phyloP scores from a whole-genome alignment of 2,797 vertebrate genomes.

The Hylomyscus alleni region DNA sequence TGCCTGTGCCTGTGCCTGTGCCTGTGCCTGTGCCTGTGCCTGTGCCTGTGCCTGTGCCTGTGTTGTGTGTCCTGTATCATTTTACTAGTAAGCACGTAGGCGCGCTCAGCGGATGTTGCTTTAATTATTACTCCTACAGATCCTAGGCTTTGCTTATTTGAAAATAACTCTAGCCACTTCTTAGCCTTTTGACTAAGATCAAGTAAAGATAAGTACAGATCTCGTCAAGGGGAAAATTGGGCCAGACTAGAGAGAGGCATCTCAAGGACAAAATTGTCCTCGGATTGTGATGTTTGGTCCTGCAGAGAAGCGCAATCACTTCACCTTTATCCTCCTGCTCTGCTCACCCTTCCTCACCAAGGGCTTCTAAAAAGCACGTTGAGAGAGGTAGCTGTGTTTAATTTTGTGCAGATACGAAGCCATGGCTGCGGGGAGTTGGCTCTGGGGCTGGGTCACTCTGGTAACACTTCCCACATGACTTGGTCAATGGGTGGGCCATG shows the following conservation, averaged over 20 bases:
- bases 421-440: slow-evolving; percentile 84
- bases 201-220: background rate
- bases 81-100: slow-evolving; percentile 2
- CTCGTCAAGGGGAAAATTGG: background rate
- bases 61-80: background rate
- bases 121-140: slow-evolving; percentile 10
- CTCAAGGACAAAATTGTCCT: background rate
- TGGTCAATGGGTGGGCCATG: slow-evolving; percentile 90
- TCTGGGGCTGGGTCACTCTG: slow-evolving; percentile 85
- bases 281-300: background rate
- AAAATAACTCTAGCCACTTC: background rate
- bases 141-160: slow-evolving; percentile 38
- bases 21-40: too few species aligned
- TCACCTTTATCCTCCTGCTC: background rate
- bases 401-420: slow-evolving; percentile 87
- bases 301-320: background rate
- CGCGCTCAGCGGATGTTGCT: slow-evolving; percentile 22
- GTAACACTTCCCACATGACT: slow-evolving; percentile 86
- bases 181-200: background rate
- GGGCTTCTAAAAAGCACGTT: background rate
- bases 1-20: too few species aligned
- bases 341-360: background rate
- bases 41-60: background rate
- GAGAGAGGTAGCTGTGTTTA: slow-evolving; percentile 83
- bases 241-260: background rate